Evolutionary conservation across 2,888 invertebrate genomes (phyloP), one percentile per base, ranked within the genome.

Genomic region (Liposcelis brunnea): DNA sequence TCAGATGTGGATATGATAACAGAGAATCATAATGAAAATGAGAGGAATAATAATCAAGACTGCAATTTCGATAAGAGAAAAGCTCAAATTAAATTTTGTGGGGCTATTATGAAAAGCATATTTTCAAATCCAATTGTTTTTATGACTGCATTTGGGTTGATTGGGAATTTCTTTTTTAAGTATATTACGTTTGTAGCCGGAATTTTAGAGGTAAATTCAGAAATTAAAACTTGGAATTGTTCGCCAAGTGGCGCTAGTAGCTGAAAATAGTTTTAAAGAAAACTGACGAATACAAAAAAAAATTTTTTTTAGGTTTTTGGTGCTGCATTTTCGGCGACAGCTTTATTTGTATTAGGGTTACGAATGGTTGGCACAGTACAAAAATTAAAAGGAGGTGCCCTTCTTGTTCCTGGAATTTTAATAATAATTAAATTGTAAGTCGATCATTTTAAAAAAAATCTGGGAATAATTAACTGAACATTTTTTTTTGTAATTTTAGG

Each of bases 291-390:
- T n/a, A n/a, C n/a, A n/a, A n/a, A n/a, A n/a, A n/a, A n/a, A n/a
- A n/a, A 51, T 47, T 47, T 52, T 45, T 59, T 60, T 45, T 53
- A 77, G 70, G 79, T 81, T 2, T 73, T 90, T 54, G 87, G 87
- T 0, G 75, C 81, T 56, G 86, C 94, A 6, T 95, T 93, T 62
- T 83, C 90, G 21, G 91, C 90, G 1, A 78, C 85, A 37, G 91
- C 94, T 1, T 66, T 95, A 26, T 94, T 95, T 61, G 68, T 90
- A 45, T 68, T 95, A 15, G 95, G 95, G 1, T 65, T 93, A 32
- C 76, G 85, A 59, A 90, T 95, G 80, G 90, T 93, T 11, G 93
- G 91, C 5, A 87, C 89, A 63, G 77, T 87, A 44, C 77, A 79
- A 51, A 75, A 79, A 49, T 62, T 89, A 11, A 72, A 75, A 57